phyloP scores from a whole-genome alignment of 2,888 invertebrate genomes.

The Mythimna pallens region DNA sequence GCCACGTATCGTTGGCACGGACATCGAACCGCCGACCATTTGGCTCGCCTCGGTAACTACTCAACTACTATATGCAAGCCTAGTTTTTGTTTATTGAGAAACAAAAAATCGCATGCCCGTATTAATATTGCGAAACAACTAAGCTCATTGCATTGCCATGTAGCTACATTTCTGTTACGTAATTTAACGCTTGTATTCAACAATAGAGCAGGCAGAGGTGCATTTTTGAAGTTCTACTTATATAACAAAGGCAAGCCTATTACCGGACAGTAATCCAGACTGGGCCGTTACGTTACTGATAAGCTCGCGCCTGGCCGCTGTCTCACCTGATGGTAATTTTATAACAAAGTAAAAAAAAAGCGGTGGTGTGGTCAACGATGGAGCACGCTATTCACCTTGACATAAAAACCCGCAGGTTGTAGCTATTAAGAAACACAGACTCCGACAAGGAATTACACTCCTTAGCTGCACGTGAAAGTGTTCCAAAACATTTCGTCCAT shows the following conservation, averaged over 20 bases:
- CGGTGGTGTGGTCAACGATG: too few relatives aligned
- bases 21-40: slow-evolving; percentile 56
- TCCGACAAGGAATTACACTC: too few relatives aligned
- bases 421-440: too few relatives aligned
- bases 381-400: too few relatives aligned
- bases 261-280: background rate
- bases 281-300: background rate
- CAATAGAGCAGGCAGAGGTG: too few relatives aligned
- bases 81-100: slow-evolving; percentile 39
- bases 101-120: slow-evolving; percentile 11
- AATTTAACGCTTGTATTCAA: too few relatives aligned
- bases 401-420: too few relatives aligned
- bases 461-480: too few relatives aligned
- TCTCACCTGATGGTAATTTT: too few relatives aligned
- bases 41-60: slow-evolving; percentile 49
- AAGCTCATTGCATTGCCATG: background rate
- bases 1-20: slow-evolving; percentile 57
- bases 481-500: too few relatives aligned
- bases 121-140: background rate
- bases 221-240: background rate
- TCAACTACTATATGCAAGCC: slow-evolving; percentile 40
- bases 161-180: background rate
- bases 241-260: background rate
- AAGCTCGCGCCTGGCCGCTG: too few relatives aligned
- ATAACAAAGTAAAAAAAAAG: too few relatives aligned